Percentiles rank a stretch among this genome's conserved stretches.
phyloP scores from a whole-genome alignment of 1,140 invertebrate species.

The Eumeta japonica region DNA sequence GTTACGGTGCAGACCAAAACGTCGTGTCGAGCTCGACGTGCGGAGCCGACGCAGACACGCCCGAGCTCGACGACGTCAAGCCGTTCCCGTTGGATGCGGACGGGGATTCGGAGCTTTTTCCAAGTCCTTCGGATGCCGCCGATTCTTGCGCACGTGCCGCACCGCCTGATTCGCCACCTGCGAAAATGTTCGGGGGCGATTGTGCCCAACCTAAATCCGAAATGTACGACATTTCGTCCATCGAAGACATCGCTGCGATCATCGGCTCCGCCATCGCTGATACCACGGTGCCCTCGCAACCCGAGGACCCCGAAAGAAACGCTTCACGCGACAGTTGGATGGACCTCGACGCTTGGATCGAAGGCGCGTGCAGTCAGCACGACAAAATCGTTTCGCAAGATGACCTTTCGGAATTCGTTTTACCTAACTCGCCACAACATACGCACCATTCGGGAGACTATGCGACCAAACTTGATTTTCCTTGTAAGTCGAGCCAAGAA shows the following conservation, averaged over 20 bases:
- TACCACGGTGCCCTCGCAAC: conserved; percentile 73
- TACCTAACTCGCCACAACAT: conserved; percentile 64
- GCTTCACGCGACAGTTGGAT: conserved; percentile 76
- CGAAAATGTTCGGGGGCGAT: conserved; percentile 41
- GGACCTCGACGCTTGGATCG: conserved; percentile 81
- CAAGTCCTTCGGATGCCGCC: conserved; percentile 24
- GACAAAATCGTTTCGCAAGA: conserved; percentile 65
- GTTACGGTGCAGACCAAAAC: conserved; percentile 62
- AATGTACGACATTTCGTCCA: conserved; percentile 70
- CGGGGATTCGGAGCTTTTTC: conserved; percentile 50
- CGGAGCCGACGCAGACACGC: conserved; percentile 57
- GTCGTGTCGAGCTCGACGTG: conserved; percentile 69
- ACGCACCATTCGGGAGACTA: conserved; percentile 29
- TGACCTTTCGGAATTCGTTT: conserved; percentile 65
- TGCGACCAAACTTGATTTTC: conserved; percentile 31
- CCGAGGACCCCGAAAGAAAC: conserved; percentile 64
- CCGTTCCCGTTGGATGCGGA: conserved; percentile 59
- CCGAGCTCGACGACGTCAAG: conserved; percentile 61
- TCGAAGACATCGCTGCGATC: conserved; percentile 83
- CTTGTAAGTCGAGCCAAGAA: conserved; percentile 41
- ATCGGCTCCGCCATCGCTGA: conserved; percentile 88
- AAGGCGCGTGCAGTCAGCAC: conserved; percentile 67
- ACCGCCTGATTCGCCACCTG: conserved; percentile 47
- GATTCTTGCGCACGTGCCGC: conserved; percentile 48
- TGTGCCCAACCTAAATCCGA: conserved; percentile 40